Base-by-base conservation (phyloP, 2,797 vertebrate species). In the Sparus aurata region DNA sequence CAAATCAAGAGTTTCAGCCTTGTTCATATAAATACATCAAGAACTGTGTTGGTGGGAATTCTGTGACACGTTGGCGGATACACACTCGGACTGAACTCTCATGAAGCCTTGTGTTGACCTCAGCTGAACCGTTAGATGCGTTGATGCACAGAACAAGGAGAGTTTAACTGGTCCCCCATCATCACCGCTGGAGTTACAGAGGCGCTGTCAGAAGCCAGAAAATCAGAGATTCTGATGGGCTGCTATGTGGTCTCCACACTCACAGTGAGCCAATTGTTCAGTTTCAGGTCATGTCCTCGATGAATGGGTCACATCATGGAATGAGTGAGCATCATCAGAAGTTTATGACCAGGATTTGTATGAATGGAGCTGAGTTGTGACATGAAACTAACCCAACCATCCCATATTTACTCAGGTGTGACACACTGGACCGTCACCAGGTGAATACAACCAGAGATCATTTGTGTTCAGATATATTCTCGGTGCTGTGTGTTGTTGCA, bases 241-340 rank as follows among this genome's bases (percentile, higher is more conserved):
- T 27, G 25, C 58, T 15, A 30, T 45, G 47, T 52, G 30, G 54
- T n/a, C 16, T 5, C 52, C 13, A 12, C 70, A 2, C 8, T 73
- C 46, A 85, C 69, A 87, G 65, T 60, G 62, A 67, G 61, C 8
- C 64, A 4, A 72, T 79, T 83, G 77, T 78, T 72, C 43, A 10
- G 11, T 41, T 12, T 45, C 43, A 55, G 65, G 67, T 75, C 85
- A 22, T 43, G 67, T 70, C 71, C 74, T 78, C 20, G 20, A 4
- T 23, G 25, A 83, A 61, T n/a, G 34, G 45, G 38, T 30, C 2
- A 46, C 2, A 46, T 49, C 15, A 5, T 43, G 45, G 70, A 52
- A 41, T 50, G 47, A 65, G 49, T 62, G 55, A 45, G 38, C 60
- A 23, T 58, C 23, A 6, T 16, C 11, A 53, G 65, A 25, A 16